phyloP scores from a whole-genome alignment of 2,797 vertebrate species.

The Psittacula derbiana region DNA sequence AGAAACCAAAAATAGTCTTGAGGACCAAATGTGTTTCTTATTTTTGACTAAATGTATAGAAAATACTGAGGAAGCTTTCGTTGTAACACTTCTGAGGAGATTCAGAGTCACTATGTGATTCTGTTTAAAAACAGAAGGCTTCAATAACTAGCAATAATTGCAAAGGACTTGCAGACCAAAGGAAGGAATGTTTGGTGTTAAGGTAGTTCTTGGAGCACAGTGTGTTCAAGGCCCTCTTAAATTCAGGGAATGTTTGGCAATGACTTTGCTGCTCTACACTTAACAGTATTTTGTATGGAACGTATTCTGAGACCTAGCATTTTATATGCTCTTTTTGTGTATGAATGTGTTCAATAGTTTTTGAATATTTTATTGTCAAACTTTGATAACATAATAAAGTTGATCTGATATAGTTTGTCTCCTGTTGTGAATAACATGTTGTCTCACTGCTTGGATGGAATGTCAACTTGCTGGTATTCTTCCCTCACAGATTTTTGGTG shows the following conservation, averaged over 20 bases:
- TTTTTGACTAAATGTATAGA: constrained; percentile 10
- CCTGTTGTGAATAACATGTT: neutral
- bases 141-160: constrained; percentile 64
- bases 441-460: neutral
- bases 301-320: constrained; percentile 51
- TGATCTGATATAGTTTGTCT: constrained; percentile 44
- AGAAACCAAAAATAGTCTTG: constrained; percentile 32
- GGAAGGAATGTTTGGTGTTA: constrained; percentile 43
- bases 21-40: constrained; percentile 58
- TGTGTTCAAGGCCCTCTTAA: constrained; percentile 45
- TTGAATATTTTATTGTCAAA: constrained; percentile 62
- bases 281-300: constrained; percentile 71
- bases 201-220: constrained; percentile 46
- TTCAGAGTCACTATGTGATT: constrained; percentile 61
- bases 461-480: neutral
- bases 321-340: constrained; percentile 64
- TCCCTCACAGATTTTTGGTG: neutral
- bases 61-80: constrained; percentile 28
- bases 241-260: constrained; percentile 67
- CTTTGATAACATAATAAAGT: constrained; percentile 73
- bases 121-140: constrained; percentile 17
- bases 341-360: constrained; percentile 48
- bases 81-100: constrained; percentile 6
- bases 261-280: constrained; percentile 61
- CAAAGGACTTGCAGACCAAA: constrained; percentile 61